A percentile compares a stretch with the other conserved stretches of the same genome.
Conservation (phyloP, 1,140 invertebrate genomes). For the Scaptomyza pallida region DNA sequence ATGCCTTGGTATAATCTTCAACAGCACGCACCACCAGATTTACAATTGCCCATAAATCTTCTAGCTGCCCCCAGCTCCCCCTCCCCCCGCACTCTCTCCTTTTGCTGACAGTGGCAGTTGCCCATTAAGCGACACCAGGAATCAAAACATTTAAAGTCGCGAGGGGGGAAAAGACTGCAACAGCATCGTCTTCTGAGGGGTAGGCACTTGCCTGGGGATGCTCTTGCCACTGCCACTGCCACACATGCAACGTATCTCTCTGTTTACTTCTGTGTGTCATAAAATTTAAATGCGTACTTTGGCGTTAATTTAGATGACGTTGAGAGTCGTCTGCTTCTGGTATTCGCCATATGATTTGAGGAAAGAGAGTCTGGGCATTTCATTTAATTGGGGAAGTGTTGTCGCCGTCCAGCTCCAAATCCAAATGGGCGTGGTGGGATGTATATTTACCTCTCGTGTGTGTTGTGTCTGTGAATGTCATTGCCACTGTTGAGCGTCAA, state of each 20-base stretch:
- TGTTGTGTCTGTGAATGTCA: constrained; percentile 31
- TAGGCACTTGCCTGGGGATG: constrained; percentile 61
- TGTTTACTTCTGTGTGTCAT: constrained; percentile 73
- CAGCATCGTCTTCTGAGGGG: constrained; percentile 21
- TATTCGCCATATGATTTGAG: constrained; percentile 9
- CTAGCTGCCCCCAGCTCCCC: constrained; percentile 26
- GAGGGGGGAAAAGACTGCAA: background rate
- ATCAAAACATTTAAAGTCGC: constrained; percentile 52
- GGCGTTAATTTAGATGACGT: constrained; percentile 78
- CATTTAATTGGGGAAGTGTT: constrained; percentile 43
- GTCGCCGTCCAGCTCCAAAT: constrained; percentile 10
- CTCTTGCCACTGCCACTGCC: constrained; percentile 8
- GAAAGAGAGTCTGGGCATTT: constrained; percentile 7
- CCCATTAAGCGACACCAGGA: constrained; percentile 75
- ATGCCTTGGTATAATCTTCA: constrained; percentile 13
- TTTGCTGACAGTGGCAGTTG: constrained; percentile 52
- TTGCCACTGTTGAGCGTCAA: constrained; percentile 31
- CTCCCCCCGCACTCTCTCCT: background rate
- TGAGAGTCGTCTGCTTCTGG: constrained; percentile 2
- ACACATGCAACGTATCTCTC: constrained; percentile 31
- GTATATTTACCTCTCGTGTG: background rate
- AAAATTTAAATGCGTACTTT: constrained; percentile 81
- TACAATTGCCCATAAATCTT: constrained; percentile 76
- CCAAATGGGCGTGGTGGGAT: too few relatives aligned
- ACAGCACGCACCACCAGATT: constrained; percentile 42